Evolutionary conservation across 2,888 invertebrate species (phyloP), one percentile per base, ranked within the genome.

Genomic region (Chesias legatella): DNA sequence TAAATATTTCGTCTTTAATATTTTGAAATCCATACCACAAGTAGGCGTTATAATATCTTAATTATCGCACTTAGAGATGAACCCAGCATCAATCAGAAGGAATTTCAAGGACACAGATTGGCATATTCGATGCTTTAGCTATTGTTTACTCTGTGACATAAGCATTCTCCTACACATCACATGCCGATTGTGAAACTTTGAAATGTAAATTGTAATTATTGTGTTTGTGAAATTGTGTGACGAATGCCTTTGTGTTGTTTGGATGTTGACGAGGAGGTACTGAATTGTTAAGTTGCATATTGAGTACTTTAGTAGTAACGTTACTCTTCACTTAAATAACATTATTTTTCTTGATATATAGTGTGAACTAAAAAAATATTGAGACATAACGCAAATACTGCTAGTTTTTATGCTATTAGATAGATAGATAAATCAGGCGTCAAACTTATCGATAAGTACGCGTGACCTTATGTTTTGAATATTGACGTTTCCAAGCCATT

Each of bases 111-210:
- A 48, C 61, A 63, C 65, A 66, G 63, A 50, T 55, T 48, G 50
- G 44, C n/a, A n/a, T 22, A 60, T 50, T 31, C 24, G 8, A 28
- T 24, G 17, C 20, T 24, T 25, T 23, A 21, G 8, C 13, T 17
- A 17, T 17, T 17, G 13, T 17, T 17, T 17, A 17, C 5, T 17
- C 13, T 17, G 13, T 17, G 2, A 17, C 13, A 10, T 28, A 31
- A 22, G 29, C 35, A 30, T 10, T 77, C 79, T 73, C 83, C 83
- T 80, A 83, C 81, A 81, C 80, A 61, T 46, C 46, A 63, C 62
- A 64, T 55, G 59, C 57, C 65, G 55, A 71, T 76, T 79, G 65
- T 62, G 71, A 60, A 63, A 44, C 46, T 51, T 59, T 54, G 52
- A 58, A 64, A 66, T 69, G 63, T 63, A 65, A 68, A 71, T 69